Percentiles rank a stretch among this genome's conserved stretches.
Evolutionary conservation across 2,888 invertebrate genomes (phyloP).

Genomic region (Helleia helle): DNA sequence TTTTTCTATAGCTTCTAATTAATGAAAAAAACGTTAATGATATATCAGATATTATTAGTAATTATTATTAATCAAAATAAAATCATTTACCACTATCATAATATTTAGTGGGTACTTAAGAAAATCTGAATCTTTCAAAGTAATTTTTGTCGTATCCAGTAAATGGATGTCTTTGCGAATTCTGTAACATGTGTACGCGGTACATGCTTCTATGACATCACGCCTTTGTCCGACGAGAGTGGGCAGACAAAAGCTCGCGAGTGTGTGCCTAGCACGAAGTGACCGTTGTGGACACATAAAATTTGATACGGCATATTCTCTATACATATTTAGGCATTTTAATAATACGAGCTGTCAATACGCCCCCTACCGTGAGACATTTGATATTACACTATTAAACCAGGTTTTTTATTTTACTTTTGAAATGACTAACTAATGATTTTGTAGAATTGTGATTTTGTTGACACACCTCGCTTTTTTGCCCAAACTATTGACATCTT

Average conservation of each 20-base stretch:
- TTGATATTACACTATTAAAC: slow-evolving; percentile 6
- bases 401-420: slow-evolving; percentile 2
- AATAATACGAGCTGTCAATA: slow-evolving; percentile 5
- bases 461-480: too few species aligned
- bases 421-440: too few species aligned
- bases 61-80: too few species aligned
- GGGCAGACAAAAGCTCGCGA: slow-evolving; percentile 54
- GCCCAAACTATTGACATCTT: too few species aligned
- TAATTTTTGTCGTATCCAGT: slow-evolving; percentile 18
- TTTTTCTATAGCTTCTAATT: background rate
- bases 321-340: slow-evolving; percentile 2
- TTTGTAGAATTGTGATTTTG: too few species aligned
- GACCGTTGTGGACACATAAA: slow-evolving; percentile 21
- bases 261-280: slow-evolving; percentile 34
- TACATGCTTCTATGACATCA: slow-evolving; percentile 55
- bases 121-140: too few species aligned
- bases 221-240: slow-evolving; percentile 55
- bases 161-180: slow-evolving; percentile 20
- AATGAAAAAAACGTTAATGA: background rate
- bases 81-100: too few species aligned
- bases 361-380: slow-evolving; percentile 4
- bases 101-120: too few species aligned
- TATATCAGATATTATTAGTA: too few species aligned
- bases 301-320: slow-evolving; percentile 8
- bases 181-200: slow-evolving; percentile 24